phyloP scores from a whole-genome alignment of 2,113 vertebrate genomes.

The Chloropsis cyanopogon region DNA sequence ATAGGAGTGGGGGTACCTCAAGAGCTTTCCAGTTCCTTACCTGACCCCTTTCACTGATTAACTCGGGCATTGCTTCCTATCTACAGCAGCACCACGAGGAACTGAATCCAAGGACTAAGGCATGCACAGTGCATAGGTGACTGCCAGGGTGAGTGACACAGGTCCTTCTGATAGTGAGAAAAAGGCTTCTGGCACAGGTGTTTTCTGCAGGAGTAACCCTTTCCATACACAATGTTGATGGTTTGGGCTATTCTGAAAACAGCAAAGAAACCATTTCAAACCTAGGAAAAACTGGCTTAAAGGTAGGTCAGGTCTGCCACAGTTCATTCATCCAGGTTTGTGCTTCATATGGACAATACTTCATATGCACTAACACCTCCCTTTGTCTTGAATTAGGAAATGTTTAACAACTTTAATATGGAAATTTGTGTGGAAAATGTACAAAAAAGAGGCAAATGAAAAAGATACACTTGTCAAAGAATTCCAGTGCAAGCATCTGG shows the following conservation, averaged over 20 bases:
- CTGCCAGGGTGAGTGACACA: not conserved
- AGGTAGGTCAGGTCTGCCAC: not conserved
- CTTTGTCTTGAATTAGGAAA: not conserved
- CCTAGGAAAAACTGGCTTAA: not conserved
- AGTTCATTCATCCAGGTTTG: not conserved
- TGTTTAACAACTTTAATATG: not conserved
- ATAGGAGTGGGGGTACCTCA: not conserved
- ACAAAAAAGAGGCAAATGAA: not conserved
- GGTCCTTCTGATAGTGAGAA: not conserved
- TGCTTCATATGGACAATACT: not conserved
- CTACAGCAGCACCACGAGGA: not conserved
- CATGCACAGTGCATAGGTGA: too few species aligned
- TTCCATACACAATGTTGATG: not conserved
- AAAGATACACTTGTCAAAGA: not conserved
- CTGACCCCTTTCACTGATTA: not conserved
- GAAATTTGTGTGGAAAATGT: not conserved
- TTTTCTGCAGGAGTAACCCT: not conserved
- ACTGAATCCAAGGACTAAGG: not conserved
- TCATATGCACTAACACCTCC: not conserved
- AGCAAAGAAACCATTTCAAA: not conserved
- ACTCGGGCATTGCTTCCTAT: fast-evolving
- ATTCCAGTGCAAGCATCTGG: not conserved
- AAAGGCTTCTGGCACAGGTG: not conserved
- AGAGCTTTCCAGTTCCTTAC: not conserved
- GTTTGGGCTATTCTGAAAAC: not conserved